These are phyloP conservation scores for Morpho helenor DNA, from an alignment of 2,888 invertebrate species.

Conservation along the genomic window DNA sequence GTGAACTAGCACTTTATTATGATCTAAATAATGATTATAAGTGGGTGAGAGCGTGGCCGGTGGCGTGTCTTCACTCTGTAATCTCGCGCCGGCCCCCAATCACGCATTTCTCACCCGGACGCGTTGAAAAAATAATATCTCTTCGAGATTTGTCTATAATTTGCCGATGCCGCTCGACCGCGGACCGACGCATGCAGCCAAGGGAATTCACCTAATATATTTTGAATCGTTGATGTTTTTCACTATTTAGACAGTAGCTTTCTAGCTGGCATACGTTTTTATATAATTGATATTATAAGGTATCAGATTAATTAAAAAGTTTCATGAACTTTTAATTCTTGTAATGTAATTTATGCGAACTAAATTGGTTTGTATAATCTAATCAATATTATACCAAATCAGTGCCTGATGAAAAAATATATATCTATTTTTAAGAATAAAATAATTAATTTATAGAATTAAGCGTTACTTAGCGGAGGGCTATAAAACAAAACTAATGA, in stretches of 20 bases:
- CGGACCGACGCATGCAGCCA: neutral
- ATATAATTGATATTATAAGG: slow-evolving; percentile 22
- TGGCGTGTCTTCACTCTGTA: slow-evolving; percentile 72
- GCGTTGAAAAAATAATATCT: slow-evolving; percentile 79
- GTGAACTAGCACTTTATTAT: slow-evolving; percentile 70
- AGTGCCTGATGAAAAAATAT: no score
- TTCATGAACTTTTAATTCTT: no score
- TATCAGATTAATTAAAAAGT: neutral
- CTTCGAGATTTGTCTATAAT: slow-evolving; percentile 75
- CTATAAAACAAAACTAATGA: no score
- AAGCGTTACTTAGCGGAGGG: no score
- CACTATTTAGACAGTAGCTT: slow-evolving; percentile 62
- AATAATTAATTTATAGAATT: no score
- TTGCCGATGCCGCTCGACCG: slow-evolving; percentile 58
- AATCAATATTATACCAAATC: no score
- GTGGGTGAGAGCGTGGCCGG: slow-evolving; percentile 65
- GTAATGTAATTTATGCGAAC: no score
- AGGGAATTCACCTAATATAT: slow-evolving; percentile 33
- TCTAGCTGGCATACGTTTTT: slow-evolving; percentile 42
- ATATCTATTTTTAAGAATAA: no score
- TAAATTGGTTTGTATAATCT: no score
- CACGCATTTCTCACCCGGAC: slow-evolving; percentile 77
- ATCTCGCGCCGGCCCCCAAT: slow-evolving; percentile 74
- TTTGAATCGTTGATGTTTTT: slow-evolving; percentile 49
- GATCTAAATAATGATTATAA: slow-evolving; percentile 70